These are phyloP conservation scores for Anthoscopus minutus DNA, from an alignment of 2,113 vertebrate genomes.

Conservation along the genomic window DNA sequence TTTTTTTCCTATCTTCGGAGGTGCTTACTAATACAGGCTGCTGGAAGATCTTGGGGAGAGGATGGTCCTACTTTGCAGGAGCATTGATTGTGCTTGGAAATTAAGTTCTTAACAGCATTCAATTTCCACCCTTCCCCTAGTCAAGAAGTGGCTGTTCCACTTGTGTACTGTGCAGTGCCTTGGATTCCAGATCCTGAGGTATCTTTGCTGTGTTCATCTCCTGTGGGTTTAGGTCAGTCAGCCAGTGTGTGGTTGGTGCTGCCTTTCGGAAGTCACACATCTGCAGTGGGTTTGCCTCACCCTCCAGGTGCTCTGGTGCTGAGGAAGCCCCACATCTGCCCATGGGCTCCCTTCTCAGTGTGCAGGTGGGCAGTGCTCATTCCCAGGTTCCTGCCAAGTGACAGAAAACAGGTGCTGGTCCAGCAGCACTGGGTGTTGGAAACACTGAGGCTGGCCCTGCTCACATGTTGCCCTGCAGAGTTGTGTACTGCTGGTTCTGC, in stretches of 20 bases:
- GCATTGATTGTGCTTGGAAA: not conserved
- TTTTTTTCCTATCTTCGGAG: not conserved
- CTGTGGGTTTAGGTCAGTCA: not conserved
- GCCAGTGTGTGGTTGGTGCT: not conserved
- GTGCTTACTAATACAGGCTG: not conserved
- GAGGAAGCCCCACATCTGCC: not conserved
- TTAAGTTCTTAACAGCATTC: not conserved
- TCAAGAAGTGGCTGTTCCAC: not conserved
- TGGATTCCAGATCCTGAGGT: not conserved
- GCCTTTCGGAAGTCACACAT: not conserved
- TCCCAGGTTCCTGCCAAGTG: not conserved
- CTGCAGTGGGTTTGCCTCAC: not conserved
- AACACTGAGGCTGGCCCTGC: not conserved
- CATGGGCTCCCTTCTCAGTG: rapidly evolving
- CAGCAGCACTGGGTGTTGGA: not conserved
- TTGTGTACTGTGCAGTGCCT: too few species aligned
- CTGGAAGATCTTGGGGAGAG: not conserved
- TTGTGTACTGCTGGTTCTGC: not conserved
- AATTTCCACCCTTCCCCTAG: not conserved
- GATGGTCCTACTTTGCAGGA: not conserved
- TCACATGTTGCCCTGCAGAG: not conserved
- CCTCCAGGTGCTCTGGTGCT: not conserved
- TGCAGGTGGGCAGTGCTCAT: not conserved
- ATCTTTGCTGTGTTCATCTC: not conserved
- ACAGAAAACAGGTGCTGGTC: not conserved